Conservation (phyloP, 2,113 vertebrate species). For the Stigmatopora argus region DNA sequence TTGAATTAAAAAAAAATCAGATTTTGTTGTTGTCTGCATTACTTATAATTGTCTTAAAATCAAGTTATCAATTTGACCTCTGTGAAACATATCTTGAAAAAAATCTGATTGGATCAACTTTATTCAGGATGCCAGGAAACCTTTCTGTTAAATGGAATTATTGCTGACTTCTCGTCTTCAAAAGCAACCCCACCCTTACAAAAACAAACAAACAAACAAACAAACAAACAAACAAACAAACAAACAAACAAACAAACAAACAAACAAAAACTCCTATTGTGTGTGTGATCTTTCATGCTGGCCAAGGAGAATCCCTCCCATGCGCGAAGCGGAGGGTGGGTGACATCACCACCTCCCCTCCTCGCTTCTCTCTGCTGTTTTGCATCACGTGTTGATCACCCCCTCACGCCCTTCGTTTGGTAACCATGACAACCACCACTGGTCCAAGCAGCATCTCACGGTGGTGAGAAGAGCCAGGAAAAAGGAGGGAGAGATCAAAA, state of each 20-base stretch:
- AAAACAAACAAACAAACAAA: conserved; percentile 15
- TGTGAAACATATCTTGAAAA: too few relatives aligned
- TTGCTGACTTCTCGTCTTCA: conserved; percentile 3
- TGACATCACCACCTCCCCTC: conserved; percentile 49
- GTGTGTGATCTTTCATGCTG: conserved; percentile 41
- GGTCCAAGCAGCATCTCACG: conserved; percentile 74
- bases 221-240: conserved; percentile 14
- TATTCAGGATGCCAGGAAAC: conserved; percentile 13
- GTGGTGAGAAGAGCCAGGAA: conserved; percentile 48
- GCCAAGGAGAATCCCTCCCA: conserved; percentile 50
- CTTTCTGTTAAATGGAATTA: conserved; percentile 20
- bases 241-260: conserved; percentile 10
- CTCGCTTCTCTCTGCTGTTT: conserved; percentile 9
- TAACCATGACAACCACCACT: conserved; percentile 68
- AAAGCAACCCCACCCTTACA: conserved; percentile 38
- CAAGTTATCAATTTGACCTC: too few relatives aligned
- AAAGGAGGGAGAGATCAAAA: conserved; percentile 25
- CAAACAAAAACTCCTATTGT: conserved; percentile 48
- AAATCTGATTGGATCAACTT: too few relatives aligned
- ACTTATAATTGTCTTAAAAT: too few relatives aligned
- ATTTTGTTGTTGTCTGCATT: too few relatives aligned
- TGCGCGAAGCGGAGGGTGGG: conserved; percentile 40
- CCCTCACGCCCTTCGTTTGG: conserved; percentile 27
- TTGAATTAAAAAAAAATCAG: too few relatives aligned
- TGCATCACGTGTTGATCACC: conserved; percentile 48